Evolutionary conservation across 2,797 vertebrate genomes (phyloP).

Genomic region (Dryobates pubescens): DNA sequence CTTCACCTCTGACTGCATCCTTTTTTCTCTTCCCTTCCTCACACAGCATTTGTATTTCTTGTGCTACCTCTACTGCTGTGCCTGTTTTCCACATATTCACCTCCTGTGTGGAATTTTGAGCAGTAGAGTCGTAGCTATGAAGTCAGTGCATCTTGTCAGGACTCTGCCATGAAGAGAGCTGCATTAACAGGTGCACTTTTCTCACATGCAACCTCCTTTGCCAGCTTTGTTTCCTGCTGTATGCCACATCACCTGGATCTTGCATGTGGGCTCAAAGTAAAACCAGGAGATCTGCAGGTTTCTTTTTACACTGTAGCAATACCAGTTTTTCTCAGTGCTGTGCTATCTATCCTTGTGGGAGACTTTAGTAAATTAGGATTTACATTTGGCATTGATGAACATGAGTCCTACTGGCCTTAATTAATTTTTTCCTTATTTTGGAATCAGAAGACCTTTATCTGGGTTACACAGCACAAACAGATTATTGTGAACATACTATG

Average conservation of each 20-base stretch:
- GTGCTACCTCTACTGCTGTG: neutral
- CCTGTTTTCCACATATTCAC: neutral
- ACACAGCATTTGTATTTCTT: neutral
- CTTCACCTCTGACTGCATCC: neutral
- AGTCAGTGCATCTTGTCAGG: neutral
- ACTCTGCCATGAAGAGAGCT: neutral
- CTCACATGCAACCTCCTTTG: neutral
- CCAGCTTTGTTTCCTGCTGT: neutral
- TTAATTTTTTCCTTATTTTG: neutral
- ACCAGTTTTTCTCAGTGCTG: neutral
- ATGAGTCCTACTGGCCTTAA: neutral
- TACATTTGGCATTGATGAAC: neutral
- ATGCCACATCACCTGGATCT: neutral
- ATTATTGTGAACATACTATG: neutral
- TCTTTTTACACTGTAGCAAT: neutral
- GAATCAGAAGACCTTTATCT: neutral
- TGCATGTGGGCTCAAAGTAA: neutral
- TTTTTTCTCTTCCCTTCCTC: neutral
- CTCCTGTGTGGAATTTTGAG: neutral
- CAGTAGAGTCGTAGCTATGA: neutral
- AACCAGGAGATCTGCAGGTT: neutral
- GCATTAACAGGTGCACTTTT: neutral
- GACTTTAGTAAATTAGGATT: neutral
- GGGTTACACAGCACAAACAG: neutral
- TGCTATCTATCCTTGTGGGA: neutral